Evolutionary conservation across 1,140 invertebrate species (phyloP), one percentile per base, ranked within the genome.

Genomic region (Ceratosolen fusciceps): DNA sequence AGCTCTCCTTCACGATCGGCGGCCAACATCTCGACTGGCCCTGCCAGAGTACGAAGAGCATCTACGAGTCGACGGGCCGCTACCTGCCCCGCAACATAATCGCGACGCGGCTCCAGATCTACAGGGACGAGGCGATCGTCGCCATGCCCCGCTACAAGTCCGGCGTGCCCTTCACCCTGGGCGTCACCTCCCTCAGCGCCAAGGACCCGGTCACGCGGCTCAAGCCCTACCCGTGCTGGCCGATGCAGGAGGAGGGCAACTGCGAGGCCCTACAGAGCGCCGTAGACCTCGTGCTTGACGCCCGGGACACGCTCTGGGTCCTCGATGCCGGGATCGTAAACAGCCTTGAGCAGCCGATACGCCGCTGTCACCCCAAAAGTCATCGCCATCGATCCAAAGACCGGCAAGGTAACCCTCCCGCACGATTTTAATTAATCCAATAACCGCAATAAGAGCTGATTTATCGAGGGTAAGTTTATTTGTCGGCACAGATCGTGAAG

Each of bases 281-380:
- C 14, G 91, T 93, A 4, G 93, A 94, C 83, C 84, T 93, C 5
- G 89, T 87, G 52, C 80, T 94, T 31, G 93, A 94, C 85, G 83
- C 85, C 21, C 86, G 92, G 84, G 92, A 92, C 79, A 91, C 93
- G n/a, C 85, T 95, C 1, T 95, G 94, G 94, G 90, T 92, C 2
- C 87, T 95, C 65, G 94, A 95, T 83, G 91, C 91, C 56, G 94
- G 94, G 52, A 89, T 94, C 49, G 91, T 93, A 1, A 93, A 95
- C 80, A 94, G 93, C 1, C 83, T 94, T 62, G 91, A 92, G 73
- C 90, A 92, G 49, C 93, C 94, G 0, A 90, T 93, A 1, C 90
- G 92, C 12, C 90, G 92, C n/a, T 93, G 93, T 80, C 87, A 91
- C 16, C 93, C 94, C 0, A 95, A n/a, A 94, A 87, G 91, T 95